Base-by-base conservation (phyloP, 2,888 invertebrate species). In the Tiliacea citrago region DNA sequence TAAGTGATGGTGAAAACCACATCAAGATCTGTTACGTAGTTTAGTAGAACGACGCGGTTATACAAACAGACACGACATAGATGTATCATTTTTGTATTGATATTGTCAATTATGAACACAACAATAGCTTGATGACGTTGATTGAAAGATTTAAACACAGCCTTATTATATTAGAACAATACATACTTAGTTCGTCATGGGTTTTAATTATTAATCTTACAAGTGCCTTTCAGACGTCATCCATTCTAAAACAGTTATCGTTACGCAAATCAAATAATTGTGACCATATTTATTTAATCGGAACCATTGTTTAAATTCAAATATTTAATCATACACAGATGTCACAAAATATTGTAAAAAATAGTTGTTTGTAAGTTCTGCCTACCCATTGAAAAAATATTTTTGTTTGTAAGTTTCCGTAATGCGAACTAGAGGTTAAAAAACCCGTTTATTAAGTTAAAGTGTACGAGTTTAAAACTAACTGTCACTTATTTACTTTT, bases 141-240 rank as follows among this genome's bases (percentile, higher is more conserved):
- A 35, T 51, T 35, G 10, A 10, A 51, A n/a, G 35, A 35, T 66
- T 66, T 49, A 21, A 61, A 49, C 61, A 55, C 39, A 18, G 49
- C 61, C 77, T 24, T 69, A 68, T 16, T 61, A 47, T n/a, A 69
- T 69, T 29, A 24, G 13, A 77, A 76, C 77, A 76, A 76, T 76
- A 49, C 16, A 76, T 42, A 76, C 55, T 58, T 35, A 29, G 70
- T 29, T 77, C 70, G 77, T 77, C 61, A 77, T 55, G 47, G 62
- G 55, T 47, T 68, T 69, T 55, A 76, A 66, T 66, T 1, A 65
- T 65, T 65, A 35, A 35, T 65, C n/a, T 66, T 10, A 18, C 16
- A 35, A 51, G 10, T n/a, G 51, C 35, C 29, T 2, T 49, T 9
- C 16, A 5, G 16, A 66, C 66, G 66, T 66, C 66, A 66, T 35